Evolutionary conservation across 2,888 invertebrate species (phyloP).

Genomic region (Stenolophus ochropezus): DNA sequence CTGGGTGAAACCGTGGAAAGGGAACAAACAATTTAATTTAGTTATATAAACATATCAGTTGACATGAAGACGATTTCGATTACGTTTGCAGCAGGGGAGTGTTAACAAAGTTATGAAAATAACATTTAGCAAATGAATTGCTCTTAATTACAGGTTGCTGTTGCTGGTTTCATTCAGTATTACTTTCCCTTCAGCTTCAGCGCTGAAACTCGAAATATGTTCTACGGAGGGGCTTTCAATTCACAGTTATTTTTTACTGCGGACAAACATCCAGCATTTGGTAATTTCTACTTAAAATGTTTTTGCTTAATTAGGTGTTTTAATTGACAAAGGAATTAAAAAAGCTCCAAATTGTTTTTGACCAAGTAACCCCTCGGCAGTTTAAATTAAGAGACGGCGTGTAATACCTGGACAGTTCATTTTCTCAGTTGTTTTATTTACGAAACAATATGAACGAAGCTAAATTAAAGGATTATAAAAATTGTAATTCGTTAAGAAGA

Average conservation of each 20-base stretch:
- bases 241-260: background rate
- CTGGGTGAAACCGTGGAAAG: background rate
- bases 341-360: background rate
- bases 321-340: background rate
- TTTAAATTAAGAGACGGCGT: background rate
- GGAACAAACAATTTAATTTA: background rate
- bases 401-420: background rate
- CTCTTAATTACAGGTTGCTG: slow-evolving; percentile 39
- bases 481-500: background rate
- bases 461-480: background rate
- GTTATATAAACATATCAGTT: background rate
- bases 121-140: slow-evolving; percentile 46
- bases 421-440: background rate
- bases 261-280: background rate
- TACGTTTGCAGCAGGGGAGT: background rate
- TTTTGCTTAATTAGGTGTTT: slow-evolving; percentile 1
- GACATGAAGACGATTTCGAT: background rate
- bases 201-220: slow-evolving; percentile 5
- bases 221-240: background rate
- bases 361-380: background rate
- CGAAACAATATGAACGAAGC: background rate
- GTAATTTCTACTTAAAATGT: background rate
- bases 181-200: slow-evolving; percentile 7
- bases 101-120: slow-evolving; percentile 47
- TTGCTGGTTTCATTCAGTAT: slow-evolving; percentile 19